phyloP scores from a whole-genome alignment of 2,797 vertebrate genomes.

The Eupleurogrammus muticus region DNA sequence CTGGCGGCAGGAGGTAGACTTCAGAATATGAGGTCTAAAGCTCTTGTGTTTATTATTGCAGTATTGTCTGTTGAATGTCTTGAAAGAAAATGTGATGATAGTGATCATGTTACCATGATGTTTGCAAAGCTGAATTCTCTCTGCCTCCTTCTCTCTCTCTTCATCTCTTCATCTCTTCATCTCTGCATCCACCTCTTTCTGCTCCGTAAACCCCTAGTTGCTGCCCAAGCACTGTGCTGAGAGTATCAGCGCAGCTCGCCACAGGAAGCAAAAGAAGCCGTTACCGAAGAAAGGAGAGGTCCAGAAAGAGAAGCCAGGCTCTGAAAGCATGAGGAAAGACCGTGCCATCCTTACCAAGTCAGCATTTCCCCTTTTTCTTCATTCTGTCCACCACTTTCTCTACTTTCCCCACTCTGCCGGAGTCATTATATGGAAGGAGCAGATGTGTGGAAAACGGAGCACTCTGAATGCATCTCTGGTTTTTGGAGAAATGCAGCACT shows the following conservation, averaged over 20 bases:
- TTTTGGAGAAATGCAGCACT: slow-evolving; percentile 13
- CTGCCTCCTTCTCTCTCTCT: slow-evolving; percentile 4
- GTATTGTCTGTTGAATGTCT: slow-evolving; percentile 40
- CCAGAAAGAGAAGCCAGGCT: slow-evolving; percentile 90
- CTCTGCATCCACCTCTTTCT: slow-evolving; percentile 33
- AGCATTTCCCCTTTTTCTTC: slow-evolving; percentile 53
- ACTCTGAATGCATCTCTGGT: slow-evolving; percentile 4
- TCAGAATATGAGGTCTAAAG: slow-evolving; percentile 24
- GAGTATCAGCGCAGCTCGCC: slow-evolving; percentile 89
- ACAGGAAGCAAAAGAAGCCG: slow-evolving; percentile 88
- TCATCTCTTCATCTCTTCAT: neutral
- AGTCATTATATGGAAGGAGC: neutral
- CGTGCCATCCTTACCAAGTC: slow-evolving; percentile 89
- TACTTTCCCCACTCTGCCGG: neutral
- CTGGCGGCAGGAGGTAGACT: slow-evolving; percentile 26
- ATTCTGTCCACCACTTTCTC: slow-evolving; percentile 6
- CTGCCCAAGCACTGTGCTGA: slow-evolving; percentile 91
- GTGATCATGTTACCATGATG: slow-evolving; percentile 21
- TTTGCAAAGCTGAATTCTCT: slow-evolving; percentile 28
- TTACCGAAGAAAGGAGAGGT: slow-evolving; percentile 87
- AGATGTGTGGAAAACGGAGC: neutral
- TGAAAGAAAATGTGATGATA: slow-evolving; percentile 30
- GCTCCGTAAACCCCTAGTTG: slow-evolving; percentile 78
- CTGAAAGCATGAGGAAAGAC: slow-evolving; percentile 93
- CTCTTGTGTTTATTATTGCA: slow-evolving; percentile 31